Percentiles rank a stretch among this genome's conserved stretches.
Evolutionary conservation across 1,140 invertebrate genomes (phyloP).

Genomic region (Microplitis demolitor): DNA sequence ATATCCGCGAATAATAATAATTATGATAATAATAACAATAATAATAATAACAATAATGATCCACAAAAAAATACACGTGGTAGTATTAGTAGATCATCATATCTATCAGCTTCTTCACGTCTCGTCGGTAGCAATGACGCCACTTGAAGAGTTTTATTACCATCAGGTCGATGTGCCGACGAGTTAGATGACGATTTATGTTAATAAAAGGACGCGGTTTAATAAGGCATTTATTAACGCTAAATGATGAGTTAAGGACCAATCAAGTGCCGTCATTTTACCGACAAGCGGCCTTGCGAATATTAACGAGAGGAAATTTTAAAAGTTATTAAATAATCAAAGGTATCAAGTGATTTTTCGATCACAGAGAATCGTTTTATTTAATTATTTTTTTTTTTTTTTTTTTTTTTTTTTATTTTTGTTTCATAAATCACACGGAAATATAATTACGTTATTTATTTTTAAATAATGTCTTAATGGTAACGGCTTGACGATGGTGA

Average conservation of each 20-base stretch:
- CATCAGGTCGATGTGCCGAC: slow-evolving; percentile 33
- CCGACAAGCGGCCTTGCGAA: slow-evolving; percentile 2
- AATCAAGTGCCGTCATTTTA: slow-evolving; percentile 4
- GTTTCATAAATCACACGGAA: too few species aligned
- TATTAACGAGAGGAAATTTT: not conserved
- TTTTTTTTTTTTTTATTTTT: too few species aligned
- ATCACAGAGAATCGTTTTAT: not conserved
- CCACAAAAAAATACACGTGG: slow-evolving; percentile 1
- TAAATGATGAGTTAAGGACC: slow-evolving; percentile 10
- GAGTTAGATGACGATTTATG: slow-evolving; percentile 29
- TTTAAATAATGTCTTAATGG: not conserved
- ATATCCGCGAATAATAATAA: slow-evolving; percentile 29
- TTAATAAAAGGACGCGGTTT: slow-evolving; percentile 17
- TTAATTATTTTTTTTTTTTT: too few species aligned
- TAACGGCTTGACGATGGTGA: not conserved
- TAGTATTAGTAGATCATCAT: slow-evolving; percentile 10
- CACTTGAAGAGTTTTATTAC: slow-evolving; percentile 25
- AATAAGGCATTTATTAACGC: slow-evolving; percentile 18
- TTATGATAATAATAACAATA: not conserved
- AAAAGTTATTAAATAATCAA: not conserved
- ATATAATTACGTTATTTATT: not conserved
- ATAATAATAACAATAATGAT: not conserved
- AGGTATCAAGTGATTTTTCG: slow-evolving; percentile 6
- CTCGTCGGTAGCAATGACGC: slow-evolving; percentile 24
- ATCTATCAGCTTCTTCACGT: slow-evolving; percentile 20